A percentile compares a stretch with the other conserved stretches of the same genome.
Conservation (phyloP, 2,113 vertebrate species). For the Empidonax traillii region DNA sequence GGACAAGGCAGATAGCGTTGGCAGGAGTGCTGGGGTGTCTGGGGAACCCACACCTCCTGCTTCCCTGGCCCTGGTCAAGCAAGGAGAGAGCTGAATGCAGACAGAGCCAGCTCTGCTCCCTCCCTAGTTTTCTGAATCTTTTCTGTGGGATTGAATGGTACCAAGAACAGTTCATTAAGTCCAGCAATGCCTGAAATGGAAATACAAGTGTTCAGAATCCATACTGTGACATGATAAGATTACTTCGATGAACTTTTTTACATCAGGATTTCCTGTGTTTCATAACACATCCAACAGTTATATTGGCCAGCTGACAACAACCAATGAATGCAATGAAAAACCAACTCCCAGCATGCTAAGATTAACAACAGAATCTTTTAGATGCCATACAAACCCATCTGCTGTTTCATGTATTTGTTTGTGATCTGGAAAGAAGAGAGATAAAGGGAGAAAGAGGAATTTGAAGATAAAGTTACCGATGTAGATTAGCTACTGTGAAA, state of each 20-base stretch:
- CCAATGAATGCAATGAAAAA: background rate
- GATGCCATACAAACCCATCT: background rate
- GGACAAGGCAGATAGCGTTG: accelerated
- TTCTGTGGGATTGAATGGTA: background rate
- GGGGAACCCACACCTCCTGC: background rate
- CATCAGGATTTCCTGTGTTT: constrained; percentile 7
- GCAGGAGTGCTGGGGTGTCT: background rate
- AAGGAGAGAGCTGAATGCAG: background rate
- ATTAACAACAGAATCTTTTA: background rate
- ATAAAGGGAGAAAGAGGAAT: background rate
- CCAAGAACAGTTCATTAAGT: background rate
- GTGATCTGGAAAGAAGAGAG: background rate
- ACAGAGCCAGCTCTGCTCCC: background rate
- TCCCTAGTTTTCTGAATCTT: background rate
- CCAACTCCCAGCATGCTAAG: background rate
- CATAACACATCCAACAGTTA: background rate
- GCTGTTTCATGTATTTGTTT: background rate
- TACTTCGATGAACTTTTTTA: background rate
- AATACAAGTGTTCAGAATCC: background rate
- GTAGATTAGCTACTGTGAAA: background rate
- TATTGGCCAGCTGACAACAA: background rate
- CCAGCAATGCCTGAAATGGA: background rate
- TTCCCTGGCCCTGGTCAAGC: background rate
- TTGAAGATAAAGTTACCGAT: background rate
- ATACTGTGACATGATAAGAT: background rate